These are phyloP conservation scores for Chlamydotis undulata DNA, from an alignment of 2,113 vertebrate genomes.

Conservation along the genomic window DNA sequence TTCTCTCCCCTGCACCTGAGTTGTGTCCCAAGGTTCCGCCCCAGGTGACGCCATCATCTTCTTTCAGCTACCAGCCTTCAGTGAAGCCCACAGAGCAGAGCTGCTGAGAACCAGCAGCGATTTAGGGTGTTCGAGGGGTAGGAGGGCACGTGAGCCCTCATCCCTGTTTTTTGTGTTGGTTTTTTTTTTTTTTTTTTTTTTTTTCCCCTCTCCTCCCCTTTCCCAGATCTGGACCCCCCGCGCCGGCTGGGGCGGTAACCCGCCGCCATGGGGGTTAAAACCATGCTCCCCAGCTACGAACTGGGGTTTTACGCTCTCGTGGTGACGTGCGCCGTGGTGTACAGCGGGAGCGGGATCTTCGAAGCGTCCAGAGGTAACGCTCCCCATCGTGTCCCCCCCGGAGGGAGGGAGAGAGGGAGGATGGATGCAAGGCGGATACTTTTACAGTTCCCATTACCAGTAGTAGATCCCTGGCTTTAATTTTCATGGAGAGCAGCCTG, in stretches of 20 bases:
- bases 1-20: neutral
- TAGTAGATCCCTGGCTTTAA: neutral
- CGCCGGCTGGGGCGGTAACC: neutral
- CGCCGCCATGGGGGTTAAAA: slow-evolving; percentile 86
- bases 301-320: slow-evolving; percentile 87
- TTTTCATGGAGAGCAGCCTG: neutral
- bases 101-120: neutral
- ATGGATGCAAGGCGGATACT: neutral
- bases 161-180: fast-evolving
- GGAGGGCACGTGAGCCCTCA: neutral
- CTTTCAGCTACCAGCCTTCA: neutral
- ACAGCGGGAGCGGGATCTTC: slow-evolving; percentile 86
- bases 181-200: no score
- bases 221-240: neutral
- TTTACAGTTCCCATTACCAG: fast-evolving
- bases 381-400: fast-evolving
- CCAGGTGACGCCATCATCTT: neutral
- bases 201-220: neutral
- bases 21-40: neutral
- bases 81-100: neutral
- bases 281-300: slow-evolving; percentile 86
- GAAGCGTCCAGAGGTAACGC: slow-evolving; percentile 86
- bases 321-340: slow-evolving; percentile 85
- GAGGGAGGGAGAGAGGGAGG: neutral
- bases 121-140: fast-evolving